Evolutionary conservation across 2,888 invertebrate genomes (phyloP).

Genomic region (Lasioglossum villosulum): DNA sequence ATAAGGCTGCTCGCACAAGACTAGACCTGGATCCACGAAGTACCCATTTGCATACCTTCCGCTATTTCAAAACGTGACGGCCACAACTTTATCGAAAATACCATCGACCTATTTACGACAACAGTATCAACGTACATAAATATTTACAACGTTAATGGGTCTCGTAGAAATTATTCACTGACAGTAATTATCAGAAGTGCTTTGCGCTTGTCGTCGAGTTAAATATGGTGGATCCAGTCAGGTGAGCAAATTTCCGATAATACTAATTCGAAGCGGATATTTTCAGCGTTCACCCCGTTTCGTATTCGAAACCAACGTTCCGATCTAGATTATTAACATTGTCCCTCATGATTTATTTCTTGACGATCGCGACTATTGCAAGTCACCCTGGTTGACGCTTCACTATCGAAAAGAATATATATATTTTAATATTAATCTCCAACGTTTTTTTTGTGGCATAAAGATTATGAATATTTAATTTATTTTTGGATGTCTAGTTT

Average conservation of each 20-base stretch:
- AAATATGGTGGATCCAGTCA: background rate
- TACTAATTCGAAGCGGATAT: slow-evolving; percentile 1
- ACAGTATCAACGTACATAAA: background rate
- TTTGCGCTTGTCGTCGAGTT: background rate
- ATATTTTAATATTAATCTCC: too few relatives aligned
- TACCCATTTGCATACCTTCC: background rate
- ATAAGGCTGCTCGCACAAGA: background rate
- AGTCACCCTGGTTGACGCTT: background rate
- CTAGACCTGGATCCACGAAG: background rate
- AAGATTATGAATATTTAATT: too few relatives aligned
- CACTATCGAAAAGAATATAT: background rate
- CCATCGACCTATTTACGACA: background rate
- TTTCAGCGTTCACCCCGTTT: background rate
- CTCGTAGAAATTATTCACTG: background rate
- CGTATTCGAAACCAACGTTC: background rate
- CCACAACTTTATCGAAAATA: slow-evolving; percentile 14
- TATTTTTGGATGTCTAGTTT: too few relatives aligned
- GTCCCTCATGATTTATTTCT: background rate
- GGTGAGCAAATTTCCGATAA: slow-evolving; percentile 1
- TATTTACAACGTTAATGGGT: slow-evolving; percentile 29
- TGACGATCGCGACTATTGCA: background rate
- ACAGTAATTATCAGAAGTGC: background rate
- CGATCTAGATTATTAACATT: background rate
- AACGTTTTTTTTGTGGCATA: too few relatives aligned
- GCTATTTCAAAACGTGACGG: background rate